A percentile compares a stretch with the other conserved stretches of the same genome.
phyloP scores from a whole-genome alignment of 2,113 vertebrate species.

The Prionailurus bengalensis region DNA sequence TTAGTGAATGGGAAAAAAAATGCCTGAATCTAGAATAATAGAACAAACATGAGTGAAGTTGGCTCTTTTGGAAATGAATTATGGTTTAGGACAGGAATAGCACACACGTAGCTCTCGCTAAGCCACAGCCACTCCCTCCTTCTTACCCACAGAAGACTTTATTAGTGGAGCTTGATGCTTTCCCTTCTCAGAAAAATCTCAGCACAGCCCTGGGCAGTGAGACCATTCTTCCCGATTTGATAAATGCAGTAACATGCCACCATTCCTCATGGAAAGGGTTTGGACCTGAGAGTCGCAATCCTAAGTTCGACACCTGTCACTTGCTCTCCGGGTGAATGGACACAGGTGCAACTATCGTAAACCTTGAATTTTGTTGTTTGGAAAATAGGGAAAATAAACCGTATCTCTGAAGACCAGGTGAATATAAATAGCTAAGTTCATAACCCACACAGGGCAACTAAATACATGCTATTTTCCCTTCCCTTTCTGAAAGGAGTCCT shows the following conservation, averaged over 20 bases:
- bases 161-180: neutral
- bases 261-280: neutral
- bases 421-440: neutral
- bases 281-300: too few species aligned
- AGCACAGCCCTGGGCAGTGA: neutral
- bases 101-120: neutral
- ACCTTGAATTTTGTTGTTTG: neutral
- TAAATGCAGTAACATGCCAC: neutral
- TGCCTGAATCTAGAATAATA: neutral
- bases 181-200: neutral
- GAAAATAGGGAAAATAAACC: neutral
- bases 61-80: neutral
- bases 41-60: neutral
- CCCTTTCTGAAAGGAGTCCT: neutral
- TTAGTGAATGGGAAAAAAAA: neutral
- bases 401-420: neutral
- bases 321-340: neutral
- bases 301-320: neutral
- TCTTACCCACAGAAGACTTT: neutral
- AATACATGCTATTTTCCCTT: neutral
- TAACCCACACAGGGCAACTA: neutral
- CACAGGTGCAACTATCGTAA: too few species aligned
- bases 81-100: neutral
- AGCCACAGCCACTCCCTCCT: fast-evolving
- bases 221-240: neutral